Base-by-base conservation (phyloP, 2,888 invertebrate species). In the Diplolepis rosae region DNA sequence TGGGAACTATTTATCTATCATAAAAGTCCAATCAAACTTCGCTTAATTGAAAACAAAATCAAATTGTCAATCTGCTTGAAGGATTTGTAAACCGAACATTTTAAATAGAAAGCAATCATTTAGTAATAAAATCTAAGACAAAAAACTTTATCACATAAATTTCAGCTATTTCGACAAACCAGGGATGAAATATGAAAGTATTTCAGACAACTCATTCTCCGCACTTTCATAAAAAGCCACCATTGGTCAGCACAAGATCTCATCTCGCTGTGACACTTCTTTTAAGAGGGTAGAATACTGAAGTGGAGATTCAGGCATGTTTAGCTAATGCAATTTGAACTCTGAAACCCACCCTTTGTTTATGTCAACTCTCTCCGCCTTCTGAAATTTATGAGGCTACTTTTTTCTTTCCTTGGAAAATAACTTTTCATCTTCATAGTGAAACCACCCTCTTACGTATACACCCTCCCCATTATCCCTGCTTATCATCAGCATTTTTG, bases 391-490 rank as follows among this genome's bases (percentile, higher is more conserved):
- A 85, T 80, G 82, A 67, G 76, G 70, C 75, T 71, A 78, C 74
- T 79, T 81, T 78, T 78, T 76, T 74, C 72, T 61, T 72, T 67
- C 52, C 67, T 52, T 56, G 68, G 74, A 81, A 78, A 82, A 84
- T 83, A 84, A 83, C 80, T 81, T 84, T 83, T 84, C 81, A 78
- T 84, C 77, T 76, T 72, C 76, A 56, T 73, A 68, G 75, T 68
- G 73, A 61, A 48, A 67, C 73, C 78, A 78, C 75, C 79, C 81
- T 79, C 73, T 77, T 80, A 79, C 80, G 82, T 81, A 79, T 78
- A 78, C 71, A 69, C 73, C 13, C 22, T 18, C 65, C 52, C 66
- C 69, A 35, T 81, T 78, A 81, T 76, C 79, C 78, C 77, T 75
- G 22, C 5, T 22, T 35, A 61, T 69, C 70, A 30, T 54, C 30